Evolutionary conservation across 2,797 vertebrate species (phyloP).

Genomic region (Heterohyrax brucei): DNA sequence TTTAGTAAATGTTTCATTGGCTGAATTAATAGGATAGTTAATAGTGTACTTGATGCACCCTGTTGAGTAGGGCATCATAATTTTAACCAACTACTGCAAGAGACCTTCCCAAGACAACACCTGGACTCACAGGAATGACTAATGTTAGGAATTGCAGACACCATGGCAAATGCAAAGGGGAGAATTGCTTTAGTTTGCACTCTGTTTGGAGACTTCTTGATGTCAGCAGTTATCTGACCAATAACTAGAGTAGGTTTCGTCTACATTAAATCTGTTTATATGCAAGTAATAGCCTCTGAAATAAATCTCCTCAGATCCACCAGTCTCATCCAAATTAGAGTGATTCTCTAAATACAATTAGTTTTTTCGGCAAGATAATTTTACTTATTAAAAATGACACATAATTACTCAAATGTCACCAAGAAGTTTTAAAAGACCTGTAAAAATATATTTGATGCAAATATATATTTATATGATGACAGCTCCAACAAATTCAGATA

Average conservation of each 20-base stretch:
- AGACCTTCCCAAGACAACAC: not conserved
- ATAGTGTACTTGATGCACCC: not conserved
- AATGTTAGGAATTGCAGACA: conserved; percentile 24
- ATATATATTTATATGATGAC: not conserved
- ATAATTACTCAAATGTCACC: not conserved
- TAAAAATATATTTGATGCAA: conserved; percentile 2
- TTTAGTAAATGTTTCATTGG: conserved; percentile 27
- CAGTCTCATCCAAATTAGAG: conserved; percentile 5
- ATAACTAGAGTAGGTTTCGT: conserved; percentile 21
- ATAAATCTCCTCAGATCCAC: not conserved
- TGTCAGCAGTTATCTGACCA: conserved; percentile 19
- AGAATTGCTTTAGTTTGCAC: not conserved
- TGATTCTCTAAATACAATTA: conserved; percentile 21
- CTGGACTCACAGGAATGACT: conserved; percentile 57
- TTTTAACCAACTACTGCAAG: conserved; percentile 13
- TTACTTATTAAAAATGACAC: conserved; percentile 3
- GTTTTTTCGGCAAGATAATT: conserved; percentile 48
- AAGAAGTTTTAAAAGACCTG: conserved; percentile 37
- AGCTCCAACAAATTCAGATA: not conserved
- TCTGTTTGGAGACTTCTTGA: not conserved
- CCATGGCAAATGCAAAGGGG: not conserved
- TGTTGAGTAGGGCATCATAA: not conserved
- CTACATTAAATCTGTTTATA: not conserved
- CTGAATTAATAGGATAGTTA: conserved; percentile 34
- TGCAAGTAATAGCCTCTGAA: not conserved